Conservation (phyloP, 2,888 invertebrate species). For the Hipparchia semele region DNA sequence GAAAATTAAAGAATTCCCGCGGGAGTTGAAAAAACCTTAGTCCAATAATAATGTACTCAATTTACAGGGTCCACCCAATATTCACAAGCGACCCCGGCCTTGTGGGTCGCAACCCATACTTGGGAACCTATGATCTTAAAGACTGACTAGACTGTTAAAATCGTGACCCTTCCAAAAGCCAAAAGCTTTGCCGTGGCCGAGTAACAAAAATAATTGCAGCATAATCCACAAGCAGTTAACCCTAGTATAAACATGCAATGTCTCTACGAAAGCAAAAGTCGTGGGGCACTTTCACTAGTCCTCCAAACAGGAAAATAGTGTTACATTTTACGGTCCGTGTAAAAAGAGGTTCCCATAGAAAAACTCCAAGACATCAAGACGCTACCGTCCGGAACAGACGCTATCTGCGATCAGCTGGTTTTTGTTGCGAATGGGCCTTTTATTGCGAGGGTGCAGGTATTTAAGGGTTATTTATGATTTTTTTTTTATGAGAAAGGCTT, state of each 20-base stretch:
- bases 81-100: too few relatives aligned
- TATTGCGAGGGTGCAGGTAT: conserved; percentile 1
- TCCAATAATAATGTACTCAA: too few relatives aligned
- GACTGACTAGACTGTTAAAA: too few relatives aligned
- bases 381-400: conserved; percentile 56
- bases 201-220: not conserved
- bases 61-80: too few relatives aligned
- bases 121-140: too few relatives aligned
- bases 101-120: too few relatives aligned
- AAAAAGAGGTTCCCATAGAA: conserved; percentile 55
- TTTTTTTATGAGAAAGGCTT: too few relatives aligned
- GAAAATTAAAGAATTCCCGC: too few relatives aligned
- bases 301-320: conserved; percentile 51
- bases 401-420: conserved; percentile 60
- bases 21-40: too few relatives aligned
- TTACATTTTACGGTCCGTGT: conserved; percentile 55
- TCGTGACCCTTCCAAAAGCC: not conserved
- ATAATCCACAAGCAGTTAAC: not conserved
- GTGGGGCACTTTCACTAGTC: conserved; percentile 57
- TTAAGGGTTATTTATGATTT: not conserved
- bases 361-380: conserved; percentile 47
- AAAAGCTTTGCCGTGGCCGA: not conserved
- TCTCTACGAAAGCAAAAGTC: conserved; percentile 58
- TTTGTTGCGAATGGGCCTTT: conserved; percentile 34
- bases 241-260: conserved; percentile 24